Percentiles rank a stretch among this genome's conserved stretches.
phyloP scores from a whole-genome alignment of 2,797 vertebrate species.

The Semotilus atromaculatus region DNA sequence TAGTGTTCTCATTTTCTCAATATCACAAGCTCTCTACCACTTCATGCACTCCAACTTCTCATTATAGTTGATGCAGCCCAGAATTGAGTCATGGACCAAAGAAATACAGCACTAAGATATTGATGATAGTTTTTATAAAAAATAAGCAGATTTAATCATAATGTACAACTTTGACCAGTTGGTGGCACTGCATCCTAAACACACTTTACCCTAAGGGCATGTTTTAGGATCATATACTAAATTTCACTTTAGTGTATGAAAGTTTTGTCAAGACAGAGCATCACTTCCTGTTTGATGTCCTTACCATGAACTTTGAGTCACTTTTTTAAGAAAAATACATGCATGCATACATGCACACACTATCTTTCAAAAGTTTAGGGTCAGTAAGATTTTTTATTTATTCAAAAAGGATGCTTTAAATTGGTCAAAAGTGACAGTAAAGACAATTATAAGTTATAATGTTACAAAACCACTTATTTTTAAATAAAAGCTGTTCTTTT shows the following conservation, averaged over 20 bases:
- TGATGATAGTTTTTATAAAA: background rate
- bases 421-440: background rate
- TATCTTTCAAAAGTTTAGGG: background rate
- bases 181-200: constrained; percentile 5
- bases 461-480: background rate
- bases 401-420: background rate
- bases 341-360: background rate
- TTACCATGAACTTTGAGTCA: background rate
- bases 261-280: background rate
- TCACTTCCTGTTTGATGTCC: too few species aligned
- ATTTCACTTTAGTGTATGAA: background rate
- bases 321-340: background rate
- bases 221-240: background rate
- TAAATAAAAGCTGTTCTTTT: background rate
- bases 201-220: background rate
- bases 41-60: background rate
- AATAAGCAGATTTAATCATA: background rate
- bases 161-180: background rate
- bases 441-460: background rate
- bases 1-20: background rate
- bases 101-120: background rate
- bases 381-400: background rate
- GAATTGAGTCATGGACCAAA: background rate
- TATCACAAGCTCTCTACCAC: background rate
- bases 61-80: background rate